Evolutionary conservation across 2,113 vertebrate genomes (phyloP).

Genomic region (Dolichallabes microphthalmus): DNA sequence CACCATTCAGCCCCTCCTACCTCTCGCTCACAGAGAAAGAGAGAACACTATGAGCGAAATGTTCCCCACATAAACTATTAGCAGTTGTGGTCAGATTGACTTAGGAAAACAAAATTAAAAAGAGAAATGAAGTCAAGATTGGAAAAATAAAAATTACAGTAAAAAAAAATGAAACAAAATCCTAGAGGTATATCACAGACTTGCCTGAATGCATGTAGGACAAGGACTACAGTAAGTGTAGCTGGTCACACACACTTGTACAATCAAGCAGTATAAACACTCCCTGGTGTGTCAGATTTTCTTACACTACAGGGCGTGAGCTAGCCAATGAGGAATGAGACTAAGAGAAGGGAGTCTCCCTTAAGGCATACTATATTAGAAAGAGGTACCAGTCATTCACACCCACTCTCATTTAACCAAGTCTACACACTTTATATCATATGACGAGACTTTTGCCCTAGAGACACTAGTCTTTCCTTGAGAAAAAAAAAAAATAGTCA

Average conservation of each 20-base stretch:
- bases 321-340: constrained; percentile 55
- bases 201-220: constrained; percentile 60
- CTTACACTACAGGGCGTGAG: constrained; percentile 47
- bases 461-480: constrained; percentile 11
- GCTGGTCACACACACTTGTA: constrained; percentile 52
- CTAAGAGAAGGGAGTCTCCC: constrained; percentile 52
- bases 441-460: constrained; percentile 55
- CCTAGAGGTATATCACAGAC: constrained; percentile 47
- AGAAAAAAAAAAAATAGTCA: neutral
- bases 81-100: constrained; percentile 43
- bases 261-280: constrained; percentile 55
- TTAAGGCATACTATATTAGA: constrained; percentile 52
- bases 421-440: constrained; percentile 62
- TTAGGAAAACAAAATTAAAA: constrained; percentile 1
- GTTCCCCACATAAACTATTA: constrained; percentile 46
- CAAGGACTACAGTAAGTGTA: constrained; percentile 48
- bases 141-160: neutral
- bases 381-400: constrained; percentile 41
- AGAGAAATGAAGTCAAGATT: neutral
- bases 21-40: constrained; percentile 60
- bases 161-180: neutral
- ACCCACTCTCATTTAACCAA: constrained; percentile 46
- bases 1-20: constrained; percentile 71
- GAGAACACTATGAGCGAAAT: constrained; percentile 67
- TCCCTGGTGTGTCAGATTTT: constrained; percentile 55